Base-by-base conservation (phyloP, 2,797 vertebrate genomes). In the Octomys mimax region DNA sequence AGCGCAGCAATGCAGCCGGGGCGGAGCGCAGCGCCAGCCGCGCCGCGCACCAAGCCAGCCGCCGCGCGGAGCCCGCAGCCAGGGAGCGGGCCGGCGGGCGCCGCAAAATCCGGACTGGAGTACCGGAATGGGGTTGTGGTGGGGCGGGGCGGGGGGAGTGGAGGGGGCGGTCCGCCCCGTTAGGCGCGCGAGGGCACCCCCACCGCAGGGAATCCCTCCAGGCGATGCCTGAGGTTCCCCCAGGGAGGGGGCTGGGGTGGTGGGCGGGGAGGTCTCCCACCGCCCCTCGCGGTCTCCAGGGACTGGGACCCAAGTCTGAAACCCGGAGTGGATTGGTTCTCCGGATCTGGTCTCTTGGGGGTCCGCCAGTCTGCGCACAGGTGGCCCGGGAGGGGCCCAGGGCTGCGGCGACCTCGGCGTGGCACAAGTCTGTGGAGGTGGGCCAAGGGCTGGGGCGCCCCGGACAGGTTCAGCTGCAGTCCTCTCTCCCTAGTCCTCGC, bases 81-180 rank as follows among this genome's bases (percentile, higher is more conserved):
- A 46, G 94, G 94, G 96, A 97, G 90, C 96, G 94, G 96, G 96
- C 95, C 81, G 97, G 81, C 96, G 97, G 97, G 97, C 97, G 96
- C 98, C 94, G 96, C 96, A 97, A 98, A 98, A 98, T 98, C 95
- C 98, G 98, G 98, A 98, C 97, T 98, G 98, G 98, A 98, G 92
- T 90, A 0, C 2, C 97, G 98, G 98, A 97, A 97, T 94, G 96
- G 98, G 97, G 93, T 90, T 97, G 95, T 70, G 96, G 95, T 95
- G 95, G 97, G 96, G 97, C 91, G 97, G 97, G 95, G 97, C 70
- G 87, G 96, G 85, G 78, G 1, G 94, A 54, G 66, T 88, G 97
- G 96, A 95, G 96, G 95, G 90, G 94, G 92, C 49, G 49, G 22
- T 92, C 66, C 12, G 62, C 90, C 39, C 71, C 0, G 91, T 59